Conservation (phyloP, 2,888 invertebrate species). For the Caenorhabditis doughertyi region DNA sequence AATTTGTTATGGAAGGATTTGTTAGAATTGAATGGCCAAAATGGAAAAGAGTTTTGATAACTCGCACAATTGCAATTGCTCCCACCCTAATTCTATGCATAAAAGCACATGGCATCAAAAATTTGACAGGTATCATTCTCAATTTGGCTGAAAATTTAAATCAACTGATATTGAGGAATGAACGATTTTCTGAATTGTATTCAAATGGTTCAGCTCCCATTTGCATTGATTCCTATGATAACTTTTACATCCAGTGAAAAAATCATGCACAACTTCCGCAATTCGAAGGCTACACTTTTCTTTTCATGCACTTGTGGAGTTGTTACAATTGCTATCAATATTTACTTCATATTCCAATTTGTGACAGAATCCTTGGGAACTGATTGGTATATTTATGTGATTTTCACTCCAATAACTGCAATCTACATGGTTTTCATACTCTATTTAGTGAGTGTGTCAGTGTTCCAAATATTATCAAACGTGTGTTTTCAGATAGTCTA, state of each 20-base stretch:
- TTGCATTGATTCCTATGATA: conserved; percentile 91
- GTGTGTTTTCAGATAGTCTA: conserved; percentile 62
- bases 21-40: conserved; percentile 90
- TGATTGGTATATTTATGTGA: conserved; percentile 84
- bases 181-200: conserved; percentile 89
- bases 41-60: conserved; percentile 92
- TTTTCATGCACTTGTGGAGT: conserved; percentile 87
- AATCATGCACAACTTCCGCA: conserved; percentile 92
- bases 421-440: conserved; percentile 88
- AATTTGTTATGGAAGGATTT: conserved; percentile 86
- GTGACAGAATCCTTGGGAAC: conserved; percentile 83
- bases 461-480: too few relatives aligned
- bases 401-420: conserved; percentile 86
- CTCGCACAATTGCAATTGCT: conserved; percentile 90
- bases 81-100: conserved; percentile 85
- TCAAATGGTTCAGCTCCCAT: conserved; percentile 88
- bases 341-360: conserved; percentile 88
- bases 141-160: too few relatives aligned
- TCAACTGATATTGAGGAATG: conserved; percentile 85
- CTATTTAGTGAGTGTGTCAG: conserved; percentile 86
- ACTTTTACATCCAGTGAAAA: conserved; percentile 90
- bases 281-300: conserved; percentile 88
- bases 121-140: conserved; percentile 73
- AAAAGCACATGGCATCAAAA: conserved; percentile 80
- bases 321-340: conserved; percentile 89